Evolutionary conservation across 2,888 invertebrate species (phyloP).

Genomic region (Ormyrus rosae): DNA sequence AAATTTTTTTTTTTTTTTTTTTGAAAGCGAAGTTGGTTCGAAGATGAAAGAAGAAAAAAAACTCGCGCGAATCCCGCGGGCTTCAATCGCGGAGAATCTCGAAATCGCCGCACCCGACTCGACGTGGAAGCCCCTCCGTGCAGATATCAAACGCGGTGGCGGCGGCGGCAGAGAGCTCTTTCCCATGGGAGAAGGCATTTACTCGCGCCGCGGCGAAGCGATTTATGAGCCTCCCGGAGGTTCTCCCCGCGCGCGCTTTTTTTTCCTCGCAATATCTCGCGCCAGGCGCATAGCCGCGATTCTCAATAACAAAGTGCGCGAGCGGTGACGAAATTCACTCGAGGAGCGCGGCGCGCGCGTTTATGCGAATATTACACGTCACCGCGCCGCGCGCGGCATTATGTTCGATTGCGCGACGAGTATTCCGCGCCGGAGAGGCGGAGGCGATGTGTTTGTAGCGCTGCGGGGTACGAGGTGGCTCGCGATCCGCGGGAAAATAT

Average conservation of each 20-base stretch:
- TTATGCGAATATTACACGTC: background rate
- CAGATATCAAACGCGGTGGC: background rate
- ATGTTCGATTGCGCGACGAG: background rate
- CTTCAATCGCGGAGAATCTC: too few species aligned
- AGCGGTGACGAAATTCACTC: too few species aligned
- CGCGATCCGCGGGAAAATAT: too few species aligned
- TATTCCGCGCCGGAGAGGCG: background rate
- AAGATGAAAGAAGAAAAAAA: background rate
- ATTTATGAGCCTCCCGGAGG: conserved; percentile 30
- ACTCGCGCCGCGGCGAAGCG: background rate
- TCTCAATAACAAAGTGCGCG: conserved; percentile 2
- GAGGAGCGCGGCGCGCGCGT: too few species aligned
- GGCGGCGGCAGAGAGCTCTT: conserved; percentile 8
- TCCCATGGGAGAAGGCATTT: conserved; percentile 35
- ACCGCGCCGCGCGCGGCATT: background rate
- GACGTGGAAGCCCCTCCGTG: background rate
- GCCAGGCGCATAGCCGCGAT: background rate
- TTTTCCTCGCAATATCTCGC: conserved; percentile 1
- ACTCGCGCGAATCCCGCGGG: background rate
- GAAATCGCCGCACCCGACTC: background rate
- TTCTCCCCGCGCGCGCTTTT: background rate
- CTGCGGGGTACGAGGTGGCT: background rate
- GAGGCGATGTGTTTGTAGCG: background rate
- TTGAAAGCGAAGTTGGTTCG: background rate
- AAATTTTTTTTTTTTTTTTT: too few species aligned